Base-by-base conservation (phyloP, 2,888 invertebrate genomes). In the Podabrus alpinus region DNA sequence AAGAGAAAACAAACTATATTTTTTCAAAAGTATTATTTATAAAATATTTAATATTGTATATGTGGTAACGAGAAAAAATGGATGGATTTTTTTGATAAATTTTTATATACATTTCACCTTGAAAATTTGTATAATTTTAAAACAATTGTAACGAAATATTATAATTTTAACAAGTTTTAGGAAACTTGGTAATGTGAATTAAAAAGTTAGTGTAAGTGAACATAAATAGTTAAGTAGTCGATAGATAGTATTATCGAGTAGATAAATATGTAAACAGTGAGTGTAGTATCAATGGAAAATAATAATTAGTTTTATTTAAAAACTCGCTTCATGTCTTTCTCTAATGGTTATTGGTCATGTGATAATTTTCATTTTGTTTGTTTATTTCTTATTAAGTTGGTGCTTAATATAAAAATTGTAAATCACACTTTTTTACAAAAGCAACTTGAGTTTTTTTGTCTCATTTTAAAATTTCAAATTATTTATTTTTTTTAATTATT, bases 171-270 rank as follows among this genome's bases (percentile, higher is more conserved):
- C 69, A 72, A 73, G 78, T 79, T 78, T 73, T 75, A 68, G 59
- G 17, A 77, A 76, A 80, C 80, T 80, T 78, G 77, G 61, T 76
- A 82, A 83, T 84, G 86, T 86, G 86, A 86, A 86, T 85, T 86
- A 79, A 82, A n/a, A 78, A 78, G 74, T 85, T 86, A 84, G 82
- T 29, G 19, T 86, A 86, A 85, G 85, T 84, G 80, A 83, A 83
- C 82, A 85, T 86, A 86, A 45, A 86, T 85, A 86, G 86, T 85
- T 86, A 86, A 84, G 79, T 82, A 84, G 86, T 87, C 86, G 86
- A 86, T 86, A 85, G 85, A 80, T 83, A 84, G 84, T 85, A 86
- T 85, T 85, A 85, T 86, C 85, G 85, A 86, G 85, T 86, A 86
- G 76, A 70, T 86, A 85, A 80, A 77, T 67, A 76, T 76, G 68